Conservation (phyloP, 2,797 vertebrate genomes). For the Poecile montanus region DNA sequence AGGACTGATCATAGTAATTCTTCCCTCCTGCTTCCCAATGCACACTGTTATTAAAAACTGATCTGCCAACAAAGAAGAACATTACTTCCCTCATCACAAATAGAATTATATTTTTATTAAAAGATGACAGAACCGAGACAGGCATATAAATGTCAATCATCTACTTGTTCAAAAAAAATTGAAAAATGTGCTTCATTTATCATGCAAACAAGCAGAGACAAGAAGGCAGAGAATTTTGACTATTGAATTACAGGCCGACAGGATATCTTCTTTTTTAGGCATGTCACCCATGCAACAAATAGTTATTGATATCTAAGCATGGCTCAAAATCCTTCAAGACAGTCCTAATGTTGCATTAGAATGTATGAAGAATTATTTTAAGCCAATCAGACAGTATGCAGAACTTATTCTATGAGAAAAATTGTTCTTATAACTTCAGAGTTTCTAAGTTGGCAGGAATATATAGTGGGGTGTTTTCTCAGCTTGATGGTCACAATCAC, state of each 20-base stretch:
- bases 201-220: background rate
- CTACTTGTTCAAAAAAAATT: background rate
- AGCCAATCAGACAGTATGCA: background rate
- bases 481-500: background rate
- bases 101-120: background rate
- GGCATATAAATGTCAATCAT: background rate
- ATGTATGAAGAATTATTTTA: background rate
- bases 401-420: background rate
- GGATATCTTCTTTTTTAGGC: background rate
- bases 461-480: background rate
- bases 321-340: background rate
- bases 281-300: background rate
- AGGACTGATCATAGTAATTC: background rate
- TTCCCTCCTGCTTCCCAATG: background rate
- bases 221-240: background rate
- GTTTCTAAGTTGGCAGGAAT: background rate
- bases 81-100: background rate
- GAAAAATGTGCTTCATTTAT: background rate
- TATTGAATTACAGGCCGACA: background rate
- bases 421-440: rapidly evolving
- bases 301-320: background rate
- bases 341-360: background rate
- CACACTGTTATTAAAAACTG: background rate
- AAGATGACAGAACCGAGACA: background rate
- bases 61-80: background rate